These are phyloP conservation scores for Apamea monoglypha DNA, from an alignment of 2,888 invertebrate genomes.

Conservation along the genomic window DNA sequence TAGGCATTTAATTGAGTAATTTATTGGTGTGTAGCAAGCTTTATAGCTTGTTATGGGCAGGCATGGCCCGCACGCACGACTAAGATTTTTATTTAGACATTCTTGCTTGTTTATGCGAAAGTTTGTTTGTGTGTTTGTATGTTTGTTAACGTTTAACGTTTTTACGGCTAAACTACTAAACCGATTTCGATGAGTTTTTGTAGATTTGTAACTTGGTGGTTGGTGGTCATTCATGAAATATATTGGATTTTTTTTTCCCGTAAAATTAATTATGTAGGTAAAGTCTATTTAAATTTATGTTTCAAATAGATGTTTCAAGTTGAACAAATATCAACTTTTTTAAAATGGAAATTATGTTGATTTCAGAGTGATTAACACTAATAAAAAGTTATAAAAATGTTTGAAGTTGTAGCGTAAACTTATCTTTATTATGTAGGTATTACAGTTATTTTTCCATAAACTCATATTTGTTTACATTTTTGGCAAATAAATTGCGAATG, in stretches of 20 bases:
- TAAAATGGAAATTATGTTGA: too few relatives aligned
- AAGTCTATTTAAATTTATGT: too few relatives aligned
- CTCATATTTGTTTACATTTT: too few relatives aligned
- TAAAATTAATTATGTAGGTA: too few relatives aligned
- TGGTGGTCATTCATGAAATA: neutral
- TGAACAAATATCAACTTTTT: too few relatives aligned
- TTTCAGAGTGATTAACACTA: too few relatives aligned
- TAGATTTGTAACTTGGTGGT: neutral
- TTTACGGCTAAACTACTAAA: neutral
- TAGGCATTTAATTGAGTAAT: constrained; percentile 82
- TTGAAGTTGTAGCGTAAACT: too few relatives aligned
- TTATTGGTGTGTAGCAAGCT: constrained; percentile 78
- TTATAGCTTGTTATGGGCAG: constrained; percentile 68
- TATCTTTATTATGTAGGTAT: too few relatives aligned
- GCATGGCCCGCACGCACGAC: constrained; percentile 59
- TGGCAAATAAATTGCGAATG: too few relatives aligned
- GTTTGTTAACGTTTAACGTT: neutral
- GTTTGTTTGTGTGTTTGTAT: neutral
- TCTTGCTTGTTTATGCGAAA: constrained; percentile 16
- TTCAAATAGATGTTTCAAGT: too few relatives aligned
- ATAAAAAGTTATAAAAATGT: too few relatives aligned
- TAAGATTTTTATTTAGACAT: constrained; percentile 49
- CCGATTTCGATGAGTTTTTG: neutral
- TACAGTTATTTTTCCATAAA: too few relatives aligned
- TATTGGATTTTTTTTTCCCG: neutral